These are phyloP conservation scores for Scaptomyza montana DNA, from an alignment of 1,140 invertebrate genomes.

Conservation along the genomic window DNA sequence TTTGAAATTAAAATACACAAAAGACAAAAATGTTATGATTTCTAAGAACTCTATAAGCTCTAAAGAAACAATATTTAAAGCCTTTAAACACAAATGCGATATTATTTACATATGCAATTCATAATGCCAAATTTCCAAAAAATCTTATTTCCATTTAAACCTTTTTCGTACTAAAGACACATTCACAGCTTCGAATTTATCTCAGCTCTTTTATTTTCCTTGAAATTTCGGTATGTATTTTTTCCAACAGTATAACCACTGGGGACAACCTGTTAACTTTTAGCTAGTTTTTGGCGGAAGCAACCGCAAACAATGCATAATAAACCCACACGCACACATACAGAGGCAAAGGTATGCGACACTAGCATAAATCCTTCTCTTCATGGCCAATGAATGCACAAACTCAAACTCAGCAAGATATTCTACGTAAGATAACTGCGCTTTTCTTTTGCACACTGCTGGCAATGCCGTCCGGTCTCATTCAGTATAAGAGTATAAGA, in stretches of 20 bases:
- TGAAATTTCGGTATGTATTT: not conserved
- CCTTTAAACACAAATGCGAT: too few species aligned
- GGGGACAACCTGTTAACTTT: conserved; percentile 56
- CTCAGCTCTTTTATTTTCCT: not conserved
- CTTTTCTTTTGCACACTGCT: conserved; percentile 53
- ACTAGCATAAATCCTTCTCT: not conserved
- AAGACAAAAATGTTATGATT: too few species aligned
- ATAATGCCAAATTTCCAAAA: not conserved
- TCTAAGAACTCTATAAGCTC: too few species aligned
- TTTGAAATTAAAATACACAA: too few species aligned
- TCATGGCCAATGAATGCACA: conserved; percentile 20
- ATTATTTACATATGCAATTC: too few species aligned
- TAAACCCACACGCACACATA: conserved; percentile 1
- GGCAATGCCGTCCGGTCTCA: conserved; percentile 51
- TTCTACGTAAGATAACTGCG: conserved; percentile 77
- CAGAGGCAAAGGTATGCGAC: not conserved
- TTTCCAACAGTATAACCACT: not conserved
- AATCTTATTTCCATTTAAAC: not conserved
- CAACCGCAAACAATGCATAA: conserved; percentile 30
- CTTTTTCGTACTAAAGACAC: not conserved
- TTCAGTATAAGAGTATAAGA: conserved; percentile 48
- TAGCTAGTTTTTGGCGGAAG: conserved; percentile 25
- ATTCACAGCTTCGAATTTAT: not conserved
- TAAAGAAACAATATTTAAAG: too few species aligned
- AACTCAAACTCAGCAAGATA: conserved; percentile 46